Percentiles rank a stretch among this genome's conserved stretches.
Evolutionary conservation across 2,888 invertebrate genomes (phyloP).

Genomic region (Xestia sexstrigata): DNA sequence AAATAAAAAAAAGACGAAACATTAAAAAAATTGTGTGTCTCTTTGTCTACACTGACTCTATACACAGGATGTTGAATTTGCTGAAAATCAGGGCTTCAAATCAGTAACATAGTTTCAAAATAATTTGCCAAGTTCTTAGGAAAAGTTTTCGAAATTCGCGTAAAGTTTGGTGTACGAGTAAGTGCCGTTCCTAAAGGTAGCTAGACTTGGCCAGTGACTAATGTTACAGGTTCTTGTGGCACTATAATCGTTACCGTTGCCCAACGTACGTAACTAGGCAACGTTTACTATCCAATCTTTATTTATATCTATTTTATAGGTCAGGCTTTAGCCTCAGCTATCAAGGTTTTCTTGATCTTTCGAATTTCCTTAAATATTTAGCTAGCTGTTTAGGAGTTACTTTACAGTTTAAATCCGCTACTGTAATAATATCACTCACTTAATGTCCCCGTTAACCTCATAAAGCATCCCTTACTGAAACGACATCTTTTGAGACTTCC

Average conservation of each 20-base stretch:
- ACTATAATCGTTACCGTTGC: conserved; percentile 63
- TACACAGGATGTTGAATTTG: background rate
- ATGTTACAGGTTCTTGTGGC: conserved; percentile 60
- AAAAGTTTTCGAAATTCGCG: background rate
- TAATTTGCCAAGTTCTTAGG: conserved; percentile 2
- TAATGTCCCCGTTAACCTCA: too few relatives aligned
- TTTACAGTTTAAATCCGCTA: background rate
- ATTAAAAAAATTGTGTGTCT: background rate
- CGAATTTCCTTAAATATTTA: conserved; percentile 12
- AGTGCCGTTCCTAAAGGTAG: conserved; percentile 47
- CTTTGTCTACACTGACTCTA: background rate
- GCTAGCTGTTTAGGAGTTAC: background rate
- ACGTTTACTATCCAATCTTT: conserved; percentile 53
- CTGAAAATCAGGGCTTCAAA: background rate
- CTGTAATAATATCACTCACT: background rate
- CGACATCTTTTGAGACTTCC: background rate
- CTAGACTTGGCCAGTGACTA: conserved; percentile 59
- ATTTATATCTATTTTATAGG: conserved; percentile 37
- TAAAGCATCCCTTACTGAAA: background rate
- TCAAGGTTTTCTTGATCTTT: background rate
- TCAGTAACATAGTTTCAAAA: background rate
- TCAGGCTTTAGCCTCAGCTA: background rate
- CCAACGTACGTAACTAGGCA: conserved; percentile 55
- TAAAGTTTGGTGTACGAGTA: background rate
- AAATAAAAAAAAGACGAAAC: too few relatives aligned